Conservation (phyloP, 1,140 invertebrate genomes). For the Diabrotica undecimpunctata region DNA sequence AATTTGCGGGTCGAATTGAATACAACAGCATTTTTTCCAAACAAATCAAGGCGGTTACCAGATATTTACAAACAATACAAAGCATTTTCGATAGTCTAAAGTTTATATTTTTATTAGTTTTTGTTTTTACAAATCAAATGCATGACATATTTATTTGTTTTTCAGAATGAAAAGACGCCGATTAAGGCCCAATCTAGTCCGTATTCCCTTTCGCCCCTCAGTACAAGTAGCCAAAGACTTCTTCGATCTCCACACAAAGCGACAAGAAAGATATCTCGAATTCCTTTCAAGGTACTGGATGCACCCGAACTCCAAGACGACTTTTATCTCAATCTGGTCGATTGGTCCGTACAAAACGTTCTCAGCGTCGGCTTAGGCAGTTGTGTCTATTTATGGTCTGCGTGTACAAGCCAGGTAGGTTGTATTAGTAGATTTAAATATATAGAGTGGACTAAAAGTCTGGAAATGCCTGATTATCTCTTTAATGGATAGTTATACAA, state of each 20-base stretch:
- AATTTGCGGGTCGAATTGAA: too few species aligned
- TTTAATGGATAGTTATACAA: too few species aligned
- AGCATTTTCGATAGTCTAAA: too few species aligned
- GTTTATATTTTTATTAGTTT: too few species aligned
- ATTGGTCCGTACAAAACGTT: slow-evolving; percentile 99
- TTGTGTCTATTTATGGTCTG: slow-evolving; percentile 99
- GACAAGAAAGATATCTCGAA: slow-evolving; percentile 92
- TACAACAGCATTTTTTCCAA: too few species aligned
- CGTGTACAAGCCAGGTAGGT: slow-evolving; percentile 89
- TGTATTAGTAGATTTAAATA: too few species aligned
- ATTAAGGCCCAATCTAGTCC: slow-evolving; percentile 65
- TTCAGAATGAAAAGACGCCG: slow-evolving; percentile 55
- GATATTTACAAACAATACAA: too few species aligned
- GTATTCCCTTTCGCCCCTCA: slow-evolving; percentile 91
- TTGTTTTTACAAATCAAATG: too few species aligned
- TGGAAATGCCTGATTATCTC: too few species aligned
- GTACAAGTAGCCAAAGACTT: slow-evolving; percentile 90
- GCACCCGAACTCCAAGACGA: slow-evolving; percentile 99
- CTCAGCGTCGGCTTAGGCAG: slow-evolving; percentile 97
- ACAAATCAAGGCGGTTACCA: too few species aligned
- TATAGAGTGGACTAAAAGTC: too few species aligned
- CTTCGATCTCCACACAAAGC: slow-evolving; percentile 91
- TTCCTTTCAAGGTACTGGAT: slow-evolving; percentile 96
- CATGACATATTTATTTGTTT: slow-evolving; percentile 31
- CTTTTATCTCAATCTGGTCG: slow-evolving; percentile 98